phyloP scores from a whole-genome alignment of 2,797 vertebrate species.

The Rhincodon typus region DNA sequence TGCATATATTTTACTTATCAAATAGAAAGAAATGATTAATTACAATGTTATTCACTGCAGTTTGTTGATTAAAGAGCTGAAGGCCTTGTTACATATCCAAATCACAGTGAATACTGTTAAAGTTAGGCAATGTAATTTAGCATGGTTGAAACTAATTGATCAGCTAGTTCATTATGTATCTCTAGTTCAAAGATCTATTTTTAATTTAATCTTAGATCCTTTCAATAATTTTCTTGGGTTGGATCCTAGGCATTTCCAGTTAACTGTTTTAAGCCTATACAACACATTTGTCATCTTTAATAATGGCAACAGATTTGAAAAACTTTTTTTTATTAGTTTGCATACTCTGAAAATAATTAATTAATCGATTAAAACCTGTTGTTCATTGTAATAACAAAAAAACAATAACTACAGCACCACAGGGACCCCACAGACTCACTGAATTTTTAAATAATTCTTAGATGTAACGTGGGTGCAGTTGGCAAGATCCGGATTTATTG shows the following conservation, averaged over 20 bases:
- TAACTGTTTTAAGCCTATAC: not conserved
- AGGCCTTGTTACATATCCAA: not conserved
- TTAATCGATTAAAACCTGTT: not conserved
- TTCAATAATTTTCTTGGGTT: not conserved
- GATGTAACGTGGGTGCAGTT: no score
- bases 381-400: not conserved
- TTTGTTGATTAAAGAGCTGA: not conserved
- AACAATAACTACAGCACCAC: not conserved
- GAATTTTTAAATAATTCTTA: not conserved
- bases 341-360: not conserved
- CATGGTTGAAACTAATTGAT: not conserved
- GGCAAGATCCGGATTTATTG: no score
- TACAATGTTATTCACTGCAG: not conserved
- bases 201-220: not conserved
- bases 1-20: not conserved
- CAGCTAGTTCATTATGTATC: not conserved
- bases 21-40: not conserved
- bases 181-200: not conserved
- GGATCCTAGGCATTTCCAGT: not conserved
- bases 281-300: not conserved
- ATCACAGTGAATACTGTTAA: slow-evolving; percentile 5
- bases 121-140: not conserved
- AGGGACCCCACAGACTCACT: not conserved
- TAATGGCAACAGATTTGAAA: not conserved
- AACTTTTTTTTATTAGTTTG: not conserved